Evolutionary conservation across 2,797 vertebrate genomes (phyloP).

Genomic region (Microcaecilia unicolor): DNA sequence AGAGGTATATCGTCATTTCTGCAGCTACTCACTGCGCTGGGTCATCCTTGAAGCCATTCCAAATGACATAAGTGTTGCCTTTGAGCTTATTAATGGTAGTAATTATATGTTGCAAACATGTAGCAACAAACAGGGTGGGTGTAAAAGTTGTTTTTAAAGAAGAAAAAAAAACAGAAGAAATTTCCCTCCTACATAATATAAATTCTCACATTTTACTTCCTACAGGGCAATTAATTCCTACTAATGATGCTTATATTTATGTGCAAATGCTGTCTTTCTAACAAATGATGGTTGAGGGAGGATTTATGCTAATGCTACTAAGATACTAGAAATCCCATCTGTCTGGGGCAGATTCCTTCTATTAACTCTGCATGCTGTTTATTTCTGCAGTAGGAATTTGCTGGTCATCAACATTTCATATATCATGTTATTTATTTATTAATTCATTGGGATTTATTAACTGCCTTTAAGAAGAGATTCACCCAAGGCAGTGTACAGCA

Average conservation of each 20-base stretch:
- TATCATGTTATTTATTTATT: slow-evolving; percentile 41
- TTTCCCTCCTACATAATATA: slow-evolving; percentile 25
- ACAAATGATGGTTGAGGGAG: too few species aligned
- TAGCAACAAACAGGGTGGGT: slow-evolving; percentile 40
- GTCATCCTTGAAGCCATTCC: slow-evolving; percentile 48
- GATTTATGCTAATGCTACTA: slow-evolving; percentile 49
- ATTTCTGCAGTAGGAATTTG: slow-evolving; percentile 45
- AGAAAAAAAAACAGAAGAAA: slow-evolving; percentile 21
- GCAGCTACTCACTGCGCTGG: slow-evolving; percentile 51
- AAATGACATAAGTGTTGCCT: slow-evolving; percentile 55
- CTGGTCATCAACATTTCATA: slow-evolving; percentile 49
- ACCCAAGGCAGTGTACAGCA: too few species aligned
- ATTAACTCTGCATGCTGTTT: slow-evolving; percentile 41
- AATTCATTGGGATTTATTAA: too few species aligned
- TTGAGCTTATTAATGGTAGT: slow-evolving; percentile 53
- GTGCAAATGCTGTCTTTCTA: slow-evolving; percentile 58
- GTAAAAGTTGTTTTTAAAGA: slow-evolving; percentile 41
- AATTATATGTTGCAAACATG: slow-evolving; percentile 58
- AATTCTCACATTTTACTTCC: slow-evolving; percentile 50
- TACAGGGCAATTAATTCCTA: slow-evolving; percentile 58
- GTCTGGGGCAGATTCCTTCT: slow-evolving; percentile 49
- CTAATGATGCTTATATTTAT: slow-evolving; percentile 65
- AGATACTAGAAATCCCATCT: slow-evolving; percentile 54
- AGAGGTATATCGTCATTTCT: slow-evolving; percentile 37
- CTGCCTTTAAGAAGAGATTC: too few species aligned